These are phyloP conservation scores for Rachycentron canadum DNA, from an alignment of 2,797 vertebrate genomes.

Conservation along the genomic window DNA sequence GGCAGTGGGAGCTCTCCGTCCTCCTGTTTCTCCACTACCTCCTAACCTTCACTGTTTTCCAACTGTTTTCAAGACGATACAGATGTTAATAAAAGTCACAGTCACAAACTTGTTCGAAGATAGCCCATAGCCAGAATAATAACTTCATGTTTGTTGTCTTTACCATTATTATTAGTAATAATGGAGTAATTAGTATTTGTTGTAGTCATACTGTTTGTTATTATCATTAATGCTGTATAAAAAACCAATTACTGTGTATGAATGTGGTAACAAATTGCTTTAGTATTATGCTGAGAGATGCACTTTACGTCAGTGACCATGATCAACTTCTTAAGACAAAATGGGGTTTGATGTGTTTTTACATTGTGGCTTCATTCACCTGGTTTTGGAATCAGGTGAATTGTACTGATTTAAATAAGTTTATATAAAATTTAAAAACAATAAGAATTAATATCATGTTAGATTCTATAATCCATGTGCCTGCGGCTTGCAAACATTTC, in stretches of 20 bases:
- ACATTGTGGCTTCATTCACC: neutral
- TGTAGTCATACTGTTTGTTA: neutral
- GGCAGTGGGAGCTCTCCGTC: conserved; percentile 51
- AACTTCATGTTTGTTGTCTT: neutral
- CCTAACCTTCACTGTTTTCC: conserved; percentile 5
- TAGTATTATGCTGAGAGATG: neutral
- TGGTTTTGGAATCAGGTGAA: neutral
- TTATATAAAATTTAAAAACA: neutral
- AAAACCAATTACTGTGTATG: neutral
- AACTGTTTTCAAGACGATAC: conserved; percentile 28
- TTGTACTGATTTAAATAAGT: too few relatives aligned
- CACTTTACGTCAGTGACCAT: neutral
- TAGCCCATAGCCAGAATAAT: neutral
- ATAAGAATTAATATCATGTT: neutral
- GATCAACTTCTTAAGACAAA: neutral
- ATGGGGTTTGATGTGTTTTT: neutral
- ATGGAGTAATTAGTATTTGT: neutral
- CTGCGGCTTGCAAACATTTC: too few relatives aligned
- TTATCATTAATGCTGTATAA: neutral
- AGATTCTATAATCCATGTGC: too few relatives aligned
- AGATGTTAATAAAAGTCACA: conserved; percentile 33
- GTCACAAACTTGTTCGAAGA: conserved; percentile 13
- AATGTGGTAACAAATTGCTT: neutral
- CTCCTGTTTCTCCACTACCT: conserved; percentile 43
- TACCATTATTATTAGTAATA: neutral